These are phyloP conservation scores for Trissonchulus latispiculum DNA, from an alignment of 2,888 invertebrate genomes.

Conservation along the genomic window DNA sequence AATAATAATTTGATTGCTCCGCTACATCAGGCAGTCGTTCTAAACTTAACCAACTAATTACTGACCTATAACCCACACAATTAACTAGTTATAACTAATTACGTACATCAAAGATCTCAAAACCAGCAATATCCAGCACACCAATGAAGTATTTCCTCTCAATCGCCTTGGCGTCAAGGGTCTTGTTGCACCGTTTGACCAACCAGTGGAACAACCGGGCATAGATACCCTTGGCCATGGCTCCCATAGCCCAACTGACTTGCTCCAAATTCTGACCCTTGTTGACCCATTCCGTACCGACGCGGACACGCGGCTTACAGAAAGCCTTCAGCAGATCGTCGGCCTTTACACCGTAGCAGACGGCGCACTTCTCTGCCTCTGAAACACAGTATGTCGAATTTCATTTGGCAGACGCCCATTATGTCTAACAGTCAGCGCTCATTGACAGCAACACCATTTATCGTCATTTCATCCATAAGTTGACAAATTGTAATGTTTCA, in stretches of 20 bases:
- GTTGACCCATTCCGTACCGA: conserved; percentile 50
- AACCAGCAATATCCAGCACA: conserved; percentile 99
- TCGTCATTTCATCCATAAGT: too few species aligned
- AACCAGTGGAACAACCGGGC: conserved; percentile 95
- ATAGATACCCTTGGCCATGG: conserved; percentile 58
- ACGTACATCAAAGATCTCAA: conserved; percentile 86
- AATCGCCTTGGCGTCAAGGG: conserved; percentile 84
- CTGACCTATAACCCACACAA: neutral
- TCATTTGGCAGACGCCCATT: too few species aligned
- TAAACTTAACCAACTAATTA: too few species aligned
- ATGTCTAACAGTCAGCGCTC: too few species aligned
- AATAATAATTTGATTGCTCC: too few species aligned
- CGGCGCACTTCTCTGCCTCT: conserved; percentile 23
- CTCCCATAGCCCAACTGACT: conserved; percentile 59
- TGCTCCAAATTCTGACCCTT: conserved; percentile 51
- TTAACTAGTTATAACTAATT: neutral
- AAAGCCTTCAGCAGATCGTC: conserved; percentile 43
- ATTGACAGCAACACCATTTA: too few species aligned
- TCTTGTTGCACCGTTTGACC: conserved; percentile 98
- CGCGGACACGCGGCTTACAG: conserved; percentile 50
- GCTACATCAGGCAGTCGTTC: too few species aligned
- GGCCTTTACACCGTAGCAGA: conserved; percentile 23
- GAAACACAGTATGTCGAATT: too few species aligned
- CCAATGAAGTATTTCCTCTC: conserved; percentile 78
- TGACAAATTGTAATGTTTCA: too few species aligned